Base-by-base conservation (phyloP, 2,797 vertebrate species). In the Synaphobranchus kaupii region DNA sequence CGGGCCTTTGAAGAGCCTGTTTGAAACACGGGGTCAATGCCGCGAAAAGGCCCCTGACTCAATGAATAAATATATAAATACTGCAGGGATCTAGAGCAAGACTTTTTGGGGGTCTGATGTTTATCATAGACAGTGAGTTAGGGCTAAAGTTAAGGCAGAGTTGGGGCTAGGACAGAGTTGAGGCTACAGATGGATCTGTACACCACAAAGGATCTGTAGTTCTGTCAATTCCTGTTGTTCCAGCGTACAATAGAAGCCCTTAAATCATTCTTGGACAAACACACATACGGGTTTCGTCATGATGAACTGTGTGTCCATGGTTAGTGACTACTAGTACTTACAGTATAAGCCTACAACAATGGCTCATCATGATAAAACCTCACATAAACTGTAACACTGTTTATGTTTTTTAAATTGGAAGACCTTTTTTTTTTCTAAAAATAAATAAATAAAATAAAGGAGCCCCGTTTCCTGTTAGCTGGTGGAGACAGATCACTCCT, bases 401-500 rank as follows among this genome's bases (percentile, higher is more conserved):
- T 47, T 8, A 48, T 7, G 20, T 25, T 22, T 47, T 20, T 22
- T 22, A 78, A 44, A 78, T 22, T 2, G 60, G 20, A 17, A 60
- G 25, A 25, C 25, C 60, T 66, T 25, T 66, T 80, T 80, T 48
- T 20, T 44, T 6, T 15, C 22, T 71, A 28, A 20, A 58, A 54
- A 83, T 47, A 83, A 66, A 31, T 86, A 85, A 83, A 87, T 76
- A 73, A 50, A 82, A 25, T 50, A 47, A 34, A 34, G 28, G n/a
- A 60, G 58, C 28, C 48, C 50, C 7, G 10, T 7, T 54, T 82
- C 50, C 66, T 54, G 86, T 84, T 87, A 80, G 58, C 58, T 39
- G 58, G 66, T n/a, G 44, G 84, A 66, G 86, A 87, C 54, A 66
- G 84, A 87, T 86, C 50, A 56, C 50, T 78, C 44, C 84, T 85